Evolutionary conservation across 2,888 invertebrate genomes (phyloP).

Genomic region (Onchidella celtica): DNA sequence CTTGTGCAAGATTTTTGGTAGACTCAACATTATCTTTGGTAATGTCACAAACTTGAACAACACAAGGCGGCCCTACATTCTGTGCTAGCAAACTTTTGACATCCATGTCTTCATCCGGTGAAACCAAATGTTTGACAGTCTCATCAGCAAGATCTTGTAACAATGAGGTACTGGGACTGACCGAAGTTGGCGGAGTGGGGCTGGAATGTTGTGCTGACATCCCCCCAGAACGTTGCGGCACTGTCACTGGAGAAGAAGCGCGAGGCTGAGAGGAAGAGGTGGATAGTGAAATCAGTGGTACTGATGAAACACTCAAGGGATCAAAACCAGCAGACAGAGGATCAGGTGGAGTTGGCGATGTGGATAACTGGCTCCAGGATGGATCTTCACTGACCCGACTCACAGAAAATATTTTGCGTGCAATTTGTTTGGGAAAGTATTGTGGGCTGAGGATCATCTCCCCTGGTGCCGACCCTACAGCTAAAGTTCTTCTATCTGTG

Average conservation of each 20-base stretch:
- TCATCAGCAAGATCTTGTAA: slow-evolving; percentile 55
- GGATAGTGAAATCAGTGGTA: slow-evolving; percentile 11
- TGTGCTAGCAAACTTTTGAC: neutral
- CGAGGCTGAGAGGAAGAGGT: neutral
- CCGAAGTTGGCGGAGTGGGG: neutral
- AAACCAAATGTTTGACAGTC: slow-evolving; percentile 56
- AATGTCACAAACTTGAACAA: neutral
- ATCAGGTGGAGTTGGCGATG: slow-evolving; percentile 48
- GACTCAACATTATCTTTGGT: neutral
- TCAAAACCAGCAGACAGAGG: slow-evolving; percentile 25
- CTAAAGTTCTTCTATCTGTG: neutral
- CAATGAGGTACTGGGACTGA: slow-evolving; percentile 53
- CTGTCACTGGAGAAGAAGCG: slow-evolving; percentile 4
- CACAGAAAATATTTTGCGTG: slow-evolving; percentile 74
- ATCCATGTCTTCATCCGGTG: slow-evolving; percentile 8
- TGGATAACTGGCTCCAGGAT: slow-evolving; percentile 19
- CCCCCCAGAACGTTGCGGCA: neutral
- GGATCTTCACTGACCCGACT: slow-evolving; percentile 53
- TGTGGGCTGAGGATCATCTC: slow-evolving; percentile 72
- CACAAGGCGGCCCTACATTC: neutral
- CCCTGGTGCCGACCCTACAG: slow-evolving; percentile 56
- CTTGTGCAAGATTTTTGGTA: neutral
- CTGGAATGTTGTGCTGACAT: slow-evolving; percentile 26
- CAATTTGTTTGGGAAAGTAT: slow-evolving; percentile 69
- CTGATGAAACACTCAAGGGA: slow-evolving; percentile 38